Conservation (phyloP, 92 coral and sea anemone species). For the Virgularia gustaviana region DNA sequence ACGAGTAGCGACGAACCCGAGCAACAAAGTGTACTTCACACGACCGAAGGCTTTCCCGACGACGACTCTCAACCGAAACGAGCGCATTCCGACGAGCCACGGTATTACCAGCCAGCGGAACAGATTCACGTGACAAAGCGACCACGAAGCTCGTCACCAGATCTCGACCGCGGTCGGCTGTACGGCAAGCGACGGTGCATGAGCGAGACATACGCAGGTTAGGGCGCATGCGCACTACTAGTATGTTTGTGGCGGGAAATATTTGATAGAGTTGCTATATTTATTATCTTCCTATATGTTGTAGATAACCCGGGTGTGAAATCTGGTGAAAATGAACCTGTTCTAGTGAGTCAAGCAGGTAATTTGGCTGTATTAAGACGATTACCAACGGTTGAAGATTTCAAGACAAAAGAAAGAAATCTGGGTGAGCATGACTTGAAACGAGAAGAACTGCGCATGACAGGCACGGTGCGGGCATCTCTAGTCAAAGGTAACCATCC, state of each 20-base stretch:
- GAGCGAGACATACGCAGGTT: slow-evolving; percentile 28
- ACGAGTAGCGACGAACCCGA: slow-evolving; percentile 41
- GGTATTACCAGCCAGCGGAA: slow-evolving; percentile 60
- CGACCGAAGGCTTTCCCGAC: neutral
- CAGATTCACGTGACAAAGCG: slow-evolving; percentile 63
- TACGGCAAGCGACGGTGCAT: slow-evolving; percentile 26
- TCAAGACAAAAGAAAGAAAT: too few species aligned
- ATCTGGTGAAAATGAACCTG: too few species aligned
- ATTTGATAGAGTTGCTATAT: too few species aligned
- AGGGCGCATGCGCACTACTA: neutral
- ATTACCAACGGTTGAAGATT: too few species aligned
- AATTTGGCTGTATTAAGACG: too few species aligned
- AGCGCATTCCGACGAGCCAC: slow-evolving; percentile 36
- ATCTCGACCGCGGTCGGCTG: slow-evolving; percentile 29
- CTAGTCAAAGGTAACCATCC: too few species aligned
- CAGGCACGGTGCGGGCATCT: too few species aligned
- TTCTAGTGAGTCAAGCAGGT: too few species aligned
- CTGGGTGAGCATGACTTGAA: too few species aligned
- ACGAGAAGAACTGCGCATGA: too few species aligned
- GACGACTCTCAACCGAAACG: slow-evolving; percentile 24
- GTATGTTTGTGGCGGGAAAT: neutral
- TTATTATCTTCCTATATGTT: too few species aligned
- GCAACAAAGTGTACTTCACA: neutral
- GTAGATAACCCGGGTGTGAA: too few species aligned
- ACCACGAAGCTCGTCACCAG: slow-evolving; percentile 79